Evolutionary conservation across 37 sponge, comb jelly and placozoan species (phyloP).

Genomic region (Aplysina aerophoba): DNA sequence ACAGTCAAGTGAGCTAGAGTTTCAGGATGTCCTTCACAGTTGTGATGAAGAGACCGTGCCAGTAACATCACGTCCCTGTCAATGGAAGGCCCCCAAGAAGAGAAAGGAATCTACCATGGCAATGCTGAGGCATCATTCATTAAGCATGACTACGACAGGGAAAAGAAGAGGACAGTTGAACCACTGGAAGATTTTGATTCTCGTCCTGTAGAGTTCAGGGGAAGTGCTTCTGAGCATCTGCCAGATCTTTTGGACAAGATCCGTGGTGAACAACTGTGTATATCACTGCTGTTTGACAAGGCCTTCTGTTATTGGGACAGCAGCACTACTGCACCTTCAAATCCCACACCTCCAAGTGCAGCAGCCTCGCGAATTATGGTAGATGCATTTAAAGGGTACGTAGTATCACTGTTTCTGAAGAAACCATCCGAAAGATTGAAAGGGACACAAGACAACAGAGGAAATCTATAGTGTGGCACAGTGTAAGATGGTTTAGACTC

Average conservation of each 20-base stretch:
- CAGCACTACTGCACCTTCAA: neutral
- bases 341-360: neutral
- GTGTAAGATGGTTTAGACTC: constrained; percentile 16
- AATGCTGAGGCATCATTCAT: constrained; percentile 40
- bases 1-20: no score
- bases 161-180: constrained; percentile 24
- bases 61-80: constrained; percentile 63
- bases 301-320: neutral
- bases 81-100: constrained; percentile 64
- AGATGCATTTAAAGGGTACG: constrained; percentile 25
- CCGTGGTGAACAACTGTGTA: no score
- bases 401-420: neutral
- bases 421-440: constrained; percentile 37
- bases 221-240: no score
- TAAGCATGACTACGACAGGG: constrained; percentile 51
- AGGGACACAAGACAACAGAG: constrained; percentile 43
- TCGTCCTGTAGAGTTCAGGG: constrained; percentile 46
- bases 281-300: constrained; percentile 44
- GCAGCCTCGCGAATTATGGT: constrained; percentile 8
- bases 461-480: constrained; percentile 29
- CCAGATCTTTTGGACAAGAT: no score
- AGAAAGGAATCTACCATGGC: constrained; percentile 43
- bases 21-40: neutral
- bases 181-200: constrained; percentile 60
- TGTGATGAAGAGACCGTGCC: constrained; percentile 38